Evolutionary conservation across 2,797 vertebrate genomes (phyloP), one percentile per base, ranked within the genome.

Genomic region (Parauchenoglanis punctatus): DNA sequence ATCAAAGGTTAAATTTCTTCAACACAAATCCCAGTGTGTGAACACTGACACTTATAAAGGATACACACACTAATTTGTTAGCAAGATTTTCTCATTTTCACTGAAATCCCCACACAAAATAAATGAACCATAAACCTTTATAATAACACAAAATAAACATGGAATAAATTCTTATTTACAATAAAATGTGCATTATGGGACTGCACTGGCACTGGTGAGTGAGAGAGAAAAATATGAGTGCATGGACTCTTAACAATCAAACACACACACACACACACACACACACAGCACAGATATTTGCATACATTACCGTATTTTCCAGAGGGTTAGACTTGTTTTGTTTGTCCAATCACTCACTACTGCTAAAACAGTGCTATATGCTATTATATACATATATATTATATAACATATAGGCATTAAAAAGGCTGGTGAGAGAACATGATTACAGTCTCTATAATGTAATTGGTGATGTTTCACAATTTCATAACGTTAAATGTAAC

Each of bases 91-190:
- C 40, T 28, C 2, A 7, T 25, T 72, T 58, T 35, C 52, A 4
- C 28, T 4, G n/a, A 23, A 61, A 44, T 52, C n/a, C 25, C 17
- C 25, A 70, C 25, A 70, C 40, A 61, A 20, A n/a, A n/a, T 63
- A 8, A 75, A 40, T 1, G 56, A 73, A 73, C n/a, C 70, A 76
- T 61, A 76, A 75, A 49, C 68, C 25, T 83, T 83, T 56, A 70
- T 70, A 83, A 70, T 83, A 35, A 70, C 35, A 54, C 59, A 76
- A 76, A 87, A 67, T 59, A 58, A 65, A 52, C 28, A 87, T 7
- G 31, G 11, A 35, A 83, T 56, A 56, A 68, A 68, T 49, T 87
- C 73, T 59, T 87, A 87, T 84, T 84, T 87, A 87, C 86, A 87
- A 7, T 58, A 58, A 46, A 80, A 52, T 15, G 52, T 56, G 81